Conservation (phyloP, 2,113 vertebrate species). For the Sciurus niger region DNA sequence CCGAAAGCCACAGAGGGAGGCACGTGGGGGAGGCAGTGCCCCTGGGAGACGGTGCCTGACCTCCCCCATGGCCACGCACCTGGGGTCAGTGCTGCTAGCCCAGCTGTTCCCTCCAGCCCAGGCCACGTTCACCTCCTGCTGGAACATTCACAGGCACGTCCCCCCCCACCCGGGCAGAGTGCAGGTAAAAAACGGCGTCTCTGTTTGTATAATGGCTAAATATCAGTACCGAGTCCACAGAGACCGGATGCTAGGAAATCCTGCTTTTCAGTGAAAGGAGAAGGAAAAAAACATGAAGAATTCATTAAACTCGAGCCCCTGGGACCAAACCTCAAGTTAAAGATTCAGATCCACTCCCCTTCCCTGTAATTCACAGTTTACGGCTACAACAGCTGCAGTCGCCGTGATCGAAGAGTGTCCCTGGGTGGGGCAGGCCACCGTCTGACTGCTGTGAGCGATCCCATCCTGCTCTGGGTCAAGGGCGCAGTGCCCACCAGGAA, state of each 20-base stretch:
- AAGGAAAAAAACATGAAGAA: neutral
- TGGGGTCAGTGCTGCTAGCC: accelerated
- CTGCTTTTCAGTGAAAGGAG: neutral
- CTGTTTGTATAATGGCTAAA: neutral
- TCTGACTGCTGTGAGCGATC: neutral
- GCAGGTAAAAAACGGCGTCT: neutral
- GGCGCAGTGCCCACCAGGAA: neutral
- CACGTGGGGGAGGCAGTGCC: accelerated
- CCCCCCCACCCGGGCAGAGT: neutral
- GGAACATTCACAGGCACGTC: accelerated
- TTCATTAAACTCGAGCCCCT: constrained; percentile 77
- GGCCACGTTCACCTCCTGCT: neutral
- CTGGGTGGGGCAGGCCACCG: constrained; percentile 57
- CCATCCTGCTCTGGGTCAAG: neutral
- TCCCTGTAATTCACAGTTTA: constrained; percentile 62
- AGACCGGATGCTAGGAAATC: neutral
- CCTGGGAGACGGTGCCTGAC: accelerated
- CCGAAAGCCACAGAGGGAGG: neutral
- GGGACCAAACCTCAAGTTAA: constrained; percentile 63
- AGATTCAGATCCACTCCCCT: constrained; percentile 57
- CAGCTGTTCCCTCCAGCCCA: accelerated
- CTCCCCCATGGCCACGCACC: accelerated
- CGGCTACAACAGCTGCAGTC: constrained; percentile 60
- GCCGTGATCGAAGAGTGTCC: constrained; percentile 72
- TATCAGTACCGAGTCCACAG: neutral